These are phyloP conservation scores for Pelosia muscerda DNA, from an alignment of 2,888 invertebrate genomes.

Conservation along the genomic window DNA sequence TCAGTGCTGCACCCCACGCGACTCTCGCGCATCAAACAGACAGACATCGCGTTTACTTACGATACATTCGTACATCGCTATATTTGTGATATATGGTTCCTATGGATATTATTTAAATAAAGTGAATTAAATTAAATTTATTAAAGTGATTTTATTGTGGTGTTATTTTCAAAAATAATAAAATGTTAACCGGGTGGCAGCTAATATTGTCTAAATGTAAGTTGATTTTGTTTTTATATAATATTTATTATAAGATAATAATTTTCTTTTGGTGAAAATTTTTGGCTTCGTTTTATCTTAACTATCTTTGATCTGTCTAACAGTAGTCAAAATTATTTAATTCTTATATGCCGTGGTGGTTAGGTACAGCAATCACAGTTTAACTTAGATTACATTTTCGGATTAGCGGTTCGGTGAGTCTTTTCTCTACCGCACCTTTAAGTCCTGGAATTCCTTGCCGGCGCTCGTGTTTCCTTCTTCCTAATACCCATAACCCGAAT, in stretches of 20 bases:
- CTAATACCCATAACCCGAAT: no score
- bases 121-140: slow-evolving; percentile 39
- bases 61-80: slow-evolving; percentile 25
- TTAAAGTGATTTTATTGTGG: slow-evolving; percentile 48
- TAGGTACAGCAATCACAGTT: background rate
- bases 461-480: no score
- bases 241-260: background rate
- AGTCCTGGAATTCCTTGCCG: no score
- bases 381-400: no score
- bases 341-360: background rate
- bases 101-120: slow-evolving; percentile 43
- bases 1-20: slow-evolving; percentile 48
- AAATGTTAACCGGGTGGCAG: slow-evolving; percentile 82
- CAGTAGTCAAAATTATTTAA: background rate
- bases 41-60: slow-evolving; percentile 34
- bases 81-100: slow-evolving; percentile 52
- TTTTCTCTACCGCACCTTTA: no score
- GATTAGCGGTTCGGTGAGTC: no score
- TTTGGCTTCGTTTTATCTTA: no score
- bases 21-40: slow-evolving; percentile 47
- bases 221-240: slow-evolving; percentile 48
- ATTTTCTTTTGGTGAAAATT: no score
- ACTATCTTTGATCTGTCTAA: background rate
- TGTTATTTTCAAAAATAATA: slow-evolving; percentile 36
- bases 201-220: slow-evolving; percentile 79